Percentiles rank a stretch among this genome's conserved stretches.
Conservation (phyloP, 2,797 vertebrate genomes). For the Gymnocypris eckloni region DNA sequence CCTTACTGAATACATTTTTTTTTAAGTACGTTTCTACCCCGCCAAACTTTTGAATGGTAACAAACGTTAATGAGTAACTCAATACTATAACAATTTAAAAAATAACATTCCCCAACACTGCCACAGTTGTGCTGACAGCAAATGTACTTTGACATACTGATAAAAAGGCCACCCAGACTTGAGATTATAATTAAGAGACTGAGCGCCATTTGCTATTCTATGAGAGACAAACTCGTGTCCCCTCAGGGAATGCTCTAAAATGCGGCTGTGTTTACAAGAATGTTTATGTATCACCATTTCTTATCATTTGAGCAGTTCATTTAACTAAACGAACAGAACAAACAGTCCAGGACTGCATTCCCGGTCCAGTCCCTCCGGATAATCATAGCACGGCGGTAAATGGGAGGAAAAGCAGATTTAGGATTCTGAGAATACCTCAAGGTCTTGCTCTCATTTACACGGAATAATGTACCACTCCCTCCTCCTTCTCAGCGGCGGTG, state of each 20-base stretch:
- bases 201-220: slow-evolving; percentile 9
- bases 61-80: neutral
- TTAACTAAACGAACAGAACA: slow-evolving; percentile 59
- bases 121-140: neutral
- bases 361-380: slow-evolving; percentile 61
- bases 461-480: slow-evolving; percentile 73
- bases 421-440: slow-evolving; percentile 75
- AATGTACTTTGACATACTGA: slow-evolving; percentile 9
- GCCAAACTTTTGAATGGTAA: neutral
- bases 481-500: slow-evolving; percentile 10
- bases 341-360: slow-evolving; percentile 57
- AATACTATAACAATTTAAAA: neutral
- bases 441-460: slow-evolving; percentile 81
- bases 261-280: slow-evolving; percentile 22
- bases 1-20: no score
- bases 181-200: slow-evolving; percentile 24
- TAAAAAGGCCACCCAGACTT: slow-evolving; percentile 21
- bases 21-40: neutral
- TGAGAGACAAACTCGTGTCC: neutral
- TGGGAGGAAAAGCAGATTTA: slow-evolving; percentile 74
- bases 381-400: slow-evolving; percentile 62
- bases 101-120: neutral
- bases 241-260: slow-evolving; percentile 11
- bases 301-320: slow-evolving; percentile 55
- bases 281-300: slow-evolving; percentile 40